Conservation (phyloP, 2,113 vertebrate genomes). For the Hylia prasina region DNA sequence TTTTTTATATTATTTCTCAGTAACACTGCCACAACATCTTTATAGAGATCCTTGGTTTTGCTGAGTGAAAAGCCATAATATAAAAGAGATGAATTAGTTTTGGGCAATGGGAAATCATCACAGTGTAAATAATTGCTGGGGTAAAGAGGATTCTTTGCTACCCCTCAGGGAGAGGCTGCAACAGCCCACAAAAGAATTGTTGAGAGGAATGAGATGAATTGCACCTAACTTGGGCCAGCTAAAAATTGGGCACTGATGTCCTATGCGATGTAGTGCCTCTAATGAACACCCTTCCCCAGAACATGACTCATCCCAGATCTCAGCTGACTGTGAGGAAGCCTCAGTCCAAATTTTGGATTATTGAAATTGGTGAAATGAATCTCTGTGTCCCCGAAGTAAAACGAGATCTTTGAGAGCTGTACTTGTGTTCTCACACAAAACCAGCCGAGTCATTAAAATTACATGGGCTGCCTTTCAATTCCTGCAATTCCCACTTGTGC, state of each 20-base stretch:
- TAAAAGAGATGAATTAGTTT: not conserved
- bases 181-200: not conserved
- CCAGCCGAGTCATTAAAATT: not conserved
- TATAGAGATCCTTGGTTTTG: not conserved
- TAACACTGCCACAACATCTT: not conserved
- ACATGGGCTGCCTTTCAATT: not conserved
- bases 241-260: not conserved
- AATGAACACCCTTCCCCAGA: not conserved
- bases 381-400: not conserved
- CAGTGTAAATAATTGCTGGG: not conserved
- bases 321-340: not conserved
- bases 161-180: rapidly evolving
- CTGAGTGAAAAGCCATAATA: not conserved
- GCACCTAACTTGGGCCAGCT: not conserved
- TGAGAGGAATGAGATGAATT: not conserved
- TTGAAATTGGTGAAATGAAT: not conserved
- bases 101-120: not conserved
- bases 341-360: not conserved
- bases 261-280: not conserved
- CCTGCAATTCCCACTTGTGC: not conserved
- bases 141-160: not conserved
- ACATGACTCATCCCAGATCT: not conserved
- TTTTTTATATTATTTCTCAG: not conserved
- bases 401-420: not conserved
- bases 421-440: not conserved